Evolutionary conservation across 2,113 vertebrate species (phyloP), one percentile per base, ranked within the genome.

Genomic region (Leuciscus idus): DNA sequence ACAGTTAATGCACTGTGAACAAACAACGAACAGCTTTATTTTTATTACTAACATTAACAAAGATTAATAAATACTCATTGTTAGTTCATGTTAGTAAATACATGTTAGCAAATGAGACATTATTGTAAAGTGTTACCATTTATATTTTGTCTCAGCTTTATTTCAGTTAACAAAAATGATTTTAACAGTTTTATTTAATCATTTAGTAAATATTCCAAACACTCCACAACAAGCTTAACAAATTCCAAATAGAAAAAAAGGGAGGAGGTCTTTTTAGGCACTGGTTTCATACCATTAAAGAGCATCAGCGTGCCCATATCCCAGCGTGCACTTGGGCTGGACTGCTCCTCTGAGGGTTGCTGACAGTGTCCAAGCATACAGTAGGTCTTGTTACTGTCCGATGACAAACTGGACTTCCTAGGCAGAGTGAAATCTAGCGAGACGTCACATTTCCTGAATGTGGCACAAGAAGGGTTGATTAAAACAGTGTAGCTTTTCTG

Each of bases 361-460:
- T 88, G 83, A 85, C 93, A 96, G 89, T 99, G 96, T 78, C 98
- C 98, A 88, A 98, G 87, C 97, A 99, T 96, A 89, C 97, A 98
- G 93, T 97, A 97, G 1, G 97, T 98, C 93, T 97, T 99, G 93
- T 97, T 98, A 92, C 94, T 97, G 88, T 99, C 98, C n/a, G 98
- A 97, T 26, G 98, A 98, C 48, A 98, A 94, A 81, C 96, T 97
- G 90, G 96, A 95, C 94, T 97, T 99, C 86, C 97, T 96, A 84
- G 98, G 98, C 21, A 97, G 92, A 1, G 94, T 94, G 46, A 98
- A 99, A 94, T 98, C 97, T 92, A 99, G 94, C 87, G 94, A 95
- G 87, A 98, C 95, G 48, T 98, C 97, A 90, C 95, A 94, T 91
- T 95, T 97, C 93, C 98, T 99, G 90, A 12, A 46, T 23, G 80